A percentile compares a stretch with the other conserved stretches of the same genome.
Conservation (phyloP, 2,797 vertebrate species). For the Poecilia gillii region DNA sequence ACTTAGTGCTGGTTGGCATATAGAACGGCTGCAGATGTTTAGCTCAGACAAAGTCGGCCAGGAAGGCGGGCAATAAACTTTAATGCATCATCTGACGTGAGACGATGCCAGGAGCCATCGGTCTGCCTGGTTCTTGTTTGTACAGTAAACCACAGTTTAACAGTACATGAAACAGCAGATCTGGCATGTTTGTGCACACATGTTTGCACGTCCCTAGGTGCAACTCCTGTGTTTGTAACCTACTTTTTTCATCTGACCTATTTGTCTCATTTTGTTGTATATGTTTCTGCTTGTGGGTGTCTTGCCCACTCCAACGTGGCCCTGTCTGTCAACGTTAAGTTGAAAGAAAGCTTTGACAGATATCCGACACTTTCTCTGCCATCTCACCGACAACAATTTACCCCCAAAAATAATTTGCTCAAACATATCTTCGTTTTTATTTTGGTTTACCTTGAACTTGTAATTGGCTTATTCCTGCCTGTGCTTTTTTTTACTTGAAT, state of each 20-base stretch:
- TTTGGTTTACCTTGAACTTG: neutral
- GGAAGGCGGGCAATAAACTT: slow-evolving; percentile 43
- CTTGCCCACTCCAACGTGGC: slow-evolving; percentile 18
- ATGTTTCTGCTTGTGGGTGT: slow-evolving; percentile 34
- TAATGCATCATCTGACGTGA: slow-evolving; percentile 51
- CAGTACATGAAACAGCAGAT: slow-evolving; percentile 45
- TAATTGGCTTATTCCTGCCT: neutral
- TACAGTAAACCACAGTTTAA: slow-evolving; percentile 36
- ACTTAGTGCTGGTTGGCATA: slow-evolving; percentile 17
- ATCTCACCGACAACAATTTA: neutral
- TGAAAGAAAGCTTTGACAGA: neutral
- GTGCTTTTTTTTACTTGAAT: neutral
- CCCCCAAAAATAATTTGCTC: neutral
- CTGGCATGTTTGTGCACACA: slow-evolving; percentile 12
- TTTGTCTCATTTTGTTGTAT: slow-evolving; percentile 49
- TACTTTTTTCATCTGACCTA: slow-evolving; percentile 47
- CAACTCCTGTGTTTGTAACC: slow-evolving; percentile 52
- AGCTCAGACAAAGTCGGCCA: slow-evolving; percentile 43
- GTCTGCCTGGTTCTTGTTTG: slow-evolving; percentile 10
- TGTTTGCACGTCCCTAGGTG: slow-evolving; percentile 28
- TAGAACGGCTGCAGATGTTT: slow-evolving; percentile 32
- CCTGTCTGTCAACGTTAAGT: slow-evolving; percentile 28
- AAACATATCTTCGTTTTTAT: neutral
- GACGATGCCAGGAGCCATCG: slow-evolving; percentile 34
- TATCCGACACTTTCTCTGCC: neutral